Conservation (phyloP, 2,888 invertebrate species). For the Cheilosia pagana region DNA sequence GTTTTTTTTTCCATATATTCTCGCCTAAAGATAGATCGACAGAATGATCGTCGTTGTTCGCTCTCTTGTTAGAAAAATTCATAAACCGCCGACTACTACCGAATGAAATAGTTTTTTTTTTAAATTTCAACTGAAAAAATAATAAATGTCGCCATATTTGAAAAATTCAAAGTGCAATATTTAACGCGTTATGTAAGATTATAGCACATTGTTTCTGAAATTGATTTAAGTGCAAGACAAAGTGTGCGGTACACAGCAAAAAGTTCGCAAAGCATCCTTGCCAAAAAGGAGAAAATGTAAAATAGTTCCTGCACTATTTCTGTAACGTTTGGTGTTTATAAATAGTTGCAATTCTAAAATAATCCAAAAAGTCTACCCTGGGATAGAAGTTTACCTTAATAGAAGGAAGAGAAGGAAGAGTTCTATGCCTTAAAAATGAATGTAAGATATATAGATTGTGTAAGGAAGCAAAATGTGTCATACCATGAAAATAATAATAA, state of each 20-base stretch:
- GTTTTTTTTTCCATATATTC: slow-evolving; percentile 3
- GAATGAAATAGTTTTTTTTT: slow-evolving; percentile 24
- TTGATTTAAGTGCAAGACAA: slow-evolving; percentile 16
- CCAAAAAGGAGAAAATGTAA: slow-evolving; percentile 53
- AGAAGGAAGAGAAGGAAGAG: slow-evolving; percentile 31
- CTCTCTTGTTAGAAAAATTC: slow-evolving; percentile 28
- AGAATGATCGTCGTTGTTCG: slow-evolving; percentile 45
- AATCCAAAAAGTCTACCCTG: slow-evolving; percentile 68
- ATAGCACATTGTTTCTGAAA: slow-evolving; percentile 25
- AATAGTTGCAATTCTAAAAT: slow-evolving; percentile 73
- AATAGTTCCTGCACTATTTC: slow-evolving; percentile 66
- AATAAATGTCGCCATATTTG: slow-evolving; percentile 40
- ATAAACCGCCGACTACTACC: slow-evolving; percentile 37
- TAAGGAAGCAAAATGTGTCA: slow-evolving; percentile 14
- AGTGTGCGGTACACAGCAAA: slow-evolving; percentile 10
- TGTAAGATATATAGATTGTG: slow-evolving; percentile 49
- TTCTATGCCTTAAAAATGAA: slow-evolving; percentile 59
- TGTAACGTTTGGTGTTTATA: slow-evolving; percentile 50
- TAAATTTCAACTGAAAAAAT: slow-evolving; percentile 42
- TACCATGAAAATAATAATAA: slow-evolving; percentile 33
- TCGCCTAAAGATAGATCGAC: slow-evolving; percentile 57
- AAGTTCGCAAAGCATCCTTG: slow-evolving; percentile 34
- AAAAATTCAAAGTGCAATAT: slow-evolving; percentile 28
- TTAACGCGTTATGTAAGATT: slow-evolving; percentile 63
- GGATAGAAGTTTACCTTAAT: slow-evolving; percentile 48